phyloP scores from a whole-genome alignment of 2,888 invertebrate species.

The Xestia sexstrigata region DNA sequence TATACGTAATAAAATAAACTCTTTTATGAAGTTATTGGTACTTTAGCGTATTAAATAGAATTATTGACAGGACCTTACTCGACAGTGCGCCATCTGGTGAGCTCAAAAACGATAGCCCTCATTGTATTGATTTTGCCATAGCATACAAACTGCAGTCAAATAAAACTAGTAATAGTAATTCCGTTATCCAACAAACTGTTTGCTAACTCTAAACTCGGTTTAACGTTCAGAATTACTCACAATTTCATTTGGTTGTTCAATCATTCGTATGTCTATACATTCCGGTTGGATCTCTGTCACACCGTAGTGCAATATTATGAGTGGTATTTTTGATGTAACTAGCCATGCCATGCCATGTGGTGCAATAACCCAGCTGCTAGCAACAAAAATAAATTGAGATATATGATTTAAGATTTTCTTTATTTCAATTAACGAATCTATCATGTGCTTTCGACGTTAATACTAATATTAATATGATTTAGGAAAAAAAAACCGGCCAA shows the following conservation, averaged over 20 bases:
- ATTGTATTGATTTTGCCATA: neutral
- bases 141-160: neutral
- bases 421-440: no score
- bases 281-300: slow-evolving; percentile 35
- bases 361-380: neutral
- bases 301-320: slow-evolving; percentile 33
- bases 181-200: slow-evolving; percentile 51
- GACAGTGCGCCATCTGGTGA: no score
- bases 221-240: slow-evolving; percentile 60
- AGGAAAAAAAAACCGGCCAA: no score
- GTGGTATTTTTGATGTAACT: neutral
- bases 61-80: no score
- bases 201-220: slow-evolving; percentile 55
- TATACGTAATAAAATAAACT: no score
- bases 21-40: no score
- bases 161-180: slow-evolving; percentile 40
- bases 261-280: slow-evolving; percentile 58
- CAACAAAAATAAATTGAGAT: no score
- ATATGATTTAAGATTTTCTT: no score
- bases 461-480: no score
- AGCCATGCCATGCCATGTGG: neutral
- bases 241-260: slow-evolving; percentile 70
- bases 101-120: no score
- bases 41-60: no score
- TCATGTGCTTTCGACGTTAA: no score